These are phyloP conservation scores for Agapostemon virescens DNA, from an alignment of 2,888 invertebrate species.

Conservation along the genomic window DNA sequence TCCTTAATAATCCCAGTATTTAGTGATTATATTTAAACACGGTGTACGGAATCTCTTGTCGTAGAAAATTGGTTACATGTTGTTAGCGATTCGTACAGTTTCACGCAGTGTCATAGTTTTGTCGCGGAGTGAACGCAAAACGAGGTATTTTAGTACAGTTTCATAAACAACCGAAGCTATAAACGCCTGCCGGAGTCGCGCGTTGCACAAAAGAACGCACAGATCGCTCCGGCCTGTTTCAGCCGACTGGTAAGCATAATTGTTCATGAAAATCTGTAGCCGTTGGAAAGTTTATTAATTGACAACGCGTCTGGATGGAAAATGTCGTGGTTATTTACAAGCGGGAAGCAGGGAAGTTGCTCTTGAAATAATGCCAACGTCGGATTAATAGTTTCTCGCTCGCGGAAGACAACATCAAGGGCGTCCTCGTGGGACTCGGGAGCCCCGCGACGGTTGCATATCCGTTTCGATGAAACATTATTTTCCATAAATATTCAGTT, in stretches of 20 bases:
- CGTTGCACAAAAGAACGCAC: neutral
- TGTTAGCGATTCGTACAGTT: too few relatives aligned
- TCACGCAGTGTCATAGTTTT: too few relatives aligned
- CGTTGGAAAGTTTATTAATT: neutral
- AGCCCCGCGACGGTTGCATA: constrained; percentile 20
- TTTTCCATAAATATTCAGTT: constrained; percentile 14
- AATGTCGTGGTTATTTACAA: constrained; percentile 30
- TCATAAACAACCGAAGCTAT: too few relatives aligned
- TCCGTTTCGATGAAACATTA: constrained; percentile 21
- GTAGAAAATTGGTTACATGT: too few relatives aligned
- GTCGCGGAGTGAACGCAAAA: too few relatives aligned
- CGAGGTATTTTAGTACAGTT: too few relatives aligned
- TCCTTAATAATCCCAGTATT: too few relatives aligned
- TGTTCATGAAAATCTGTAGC: neutral
- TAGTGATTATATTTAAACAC: too few relatives aligned
- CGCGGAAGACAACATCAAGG: constrained; percentile 49
- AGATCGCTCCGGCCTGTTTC: neutral
- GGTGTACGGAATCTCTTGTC: too few relatives aligned
- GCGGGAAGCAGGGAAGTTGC: constrained; percentile 35
- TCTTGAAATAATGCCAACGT: constrained; percentile 63
- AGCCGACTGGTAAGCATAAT: neutral
- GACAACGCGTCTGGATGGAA: neutral
- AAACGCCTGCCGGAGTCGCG: too few relatives aligned
- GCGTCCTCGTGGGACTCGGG: constrained; percentile 30
- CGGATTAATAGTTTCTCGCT: constrained; percentile 52